Percentiles rank a stretch among this genome's conserved stretches.
Evolutionary conservation across 2,113 vertebrate species (phyloP).

Genomic region (Rhizomys pruinosus): DNA sequence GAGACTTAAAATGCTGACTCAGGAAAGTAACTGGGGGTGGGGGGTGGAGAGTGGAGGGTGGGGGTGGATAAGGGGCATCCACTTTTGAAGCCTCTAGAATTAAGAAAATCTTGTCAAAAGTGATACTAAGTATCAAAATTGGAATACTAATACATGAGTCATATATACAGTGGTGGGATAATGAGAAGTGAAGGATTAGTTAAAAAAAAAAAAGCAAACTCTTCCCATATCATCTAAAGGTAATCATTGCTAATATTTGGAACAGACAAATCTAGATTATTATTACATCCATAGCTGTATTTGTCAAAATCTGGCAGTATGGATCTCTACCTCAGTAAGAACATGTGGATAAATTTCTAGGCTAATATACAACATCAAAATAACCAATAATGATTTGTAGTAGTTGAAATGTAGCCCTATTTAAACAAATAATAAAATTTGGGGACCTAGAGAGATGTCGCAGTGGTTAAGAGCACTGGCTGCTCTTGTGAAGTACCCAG

Average conservation of each 20-base stretch:
- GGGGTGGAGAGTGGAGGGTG: too few relatives aligned
- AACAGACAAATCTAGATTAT: slow-evolving; percentile 4
- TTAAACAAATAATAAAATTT: slow-evolving; percentile 4
- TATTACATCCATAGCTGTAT: not conserved
- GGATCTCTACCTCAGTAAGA: not conserved
- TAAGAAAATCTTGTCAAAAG: slow-evolving; percentile 19
- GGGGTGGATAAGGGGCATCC: too few relatives aligned
- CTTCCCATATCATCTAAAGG: not conserved
- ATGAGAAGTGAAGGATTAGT: not conserved
- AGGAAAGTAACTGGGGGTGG: not conserved
- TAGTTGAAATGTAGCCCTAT: not conserved
- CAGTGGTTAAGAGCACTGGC: too few relatives aligned
- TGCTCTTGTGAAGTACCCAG: too few relatives aligned
- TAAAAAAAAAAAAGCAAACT: slow-evolving; percentile 54
- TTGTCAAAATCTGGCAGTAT: slow-evolving; percentile 19
- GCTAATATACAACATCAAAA: not conserved
- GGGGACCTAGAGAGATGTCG: too few relatives aligned
- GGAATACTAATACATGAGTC: not conserved
- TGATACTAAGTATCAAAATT: not conserved
- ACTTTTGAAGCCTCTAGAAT: not conserved
- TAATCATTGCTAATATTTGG: not conserved
- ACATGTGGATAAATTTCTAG: slow-evolving; percentile 12
- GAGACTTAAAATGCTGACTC: not conserved
- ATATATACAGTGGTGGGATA: not conserved
- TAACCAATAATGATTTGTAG: not conserved